Conservation (phyloP, 2,888 invertebrate genomes). For the Elegia similella region DNA sequence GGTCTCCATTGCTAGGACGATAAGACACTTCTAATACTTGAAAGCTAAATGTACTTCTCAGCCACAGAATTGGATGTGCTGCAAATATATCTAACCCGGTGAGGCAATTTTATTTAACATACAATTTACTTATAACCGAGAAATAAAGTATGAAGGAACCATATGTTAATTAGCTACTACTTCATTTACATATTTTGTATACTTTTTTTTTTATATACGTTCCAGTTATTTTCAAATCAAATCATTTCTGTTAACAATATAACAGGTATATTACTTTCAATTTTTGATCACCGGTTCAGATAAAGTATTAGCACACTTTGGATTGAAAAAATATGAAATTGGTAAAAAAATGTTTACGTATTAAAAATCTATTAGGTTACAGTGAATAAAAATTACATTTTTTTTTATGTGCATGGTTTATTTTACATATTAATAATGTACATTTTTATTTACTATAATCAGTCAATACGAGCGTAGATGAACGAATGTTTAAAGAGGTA, state of each 20-base stretch:
- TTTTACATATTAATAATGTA: neutral
- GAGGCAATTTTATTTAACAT: no score
- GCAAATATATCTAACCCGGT: neutral
- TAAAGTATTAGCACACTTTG: neutral
- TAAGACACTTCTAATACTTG: no score
- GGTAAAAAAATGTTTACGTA: neutral
- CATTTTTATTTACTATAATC: constrained; percentile 1
- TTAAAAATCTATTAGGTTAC: neutral
- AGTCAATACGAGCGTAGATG: neutral
- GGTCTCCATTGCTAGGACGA: no score
- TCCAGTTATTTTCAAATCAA: no score
- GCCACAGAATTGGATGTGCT: neutral
- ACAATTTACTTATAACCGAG: no score
- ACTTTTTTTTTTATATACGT: no score
- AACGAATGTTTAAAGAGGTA: neutral
- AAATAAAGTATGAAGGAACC: no score
- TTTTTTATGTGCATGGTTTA: neutral
- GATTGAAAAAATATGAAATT: neutral
- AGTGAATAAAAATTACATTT: constrained; percentile 1
- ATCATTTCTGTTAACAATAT: no score
- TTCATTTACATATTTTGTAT: no score
- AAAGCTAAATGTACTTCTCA: neutral
- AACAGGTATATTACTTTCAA: no score
- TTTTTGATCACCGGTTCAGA: neutral
- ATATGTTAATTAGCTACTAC: no score